A percentile compares a stretch with the other conserved stretches of the same genome.
Evolutionary conservation across 2,113 vertebrate species (phyloP).

Genomic region (Crotalus tigris): DNA sequence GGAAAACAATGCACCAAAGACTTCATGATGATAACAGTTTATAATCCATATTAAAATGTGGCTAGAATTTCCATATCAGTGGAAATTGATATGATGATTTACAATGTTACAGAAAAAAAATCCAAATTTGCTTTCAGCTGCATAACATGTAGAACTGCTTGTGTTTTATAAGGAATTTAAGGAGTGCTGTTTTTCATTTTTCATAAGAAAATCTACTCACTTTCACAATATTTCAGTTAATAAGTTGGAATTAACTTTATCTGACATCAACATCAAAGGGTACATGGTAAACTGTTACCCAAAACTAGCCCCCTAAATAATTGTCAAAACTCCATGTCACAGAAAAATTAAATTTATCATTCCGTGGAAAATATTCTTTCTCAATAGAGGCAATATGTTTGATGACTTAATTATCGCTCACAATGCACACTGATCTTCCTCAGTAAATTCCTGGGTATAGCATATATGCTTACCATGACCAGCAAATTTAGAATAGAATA

Average conservation of each 20-base stretch:
- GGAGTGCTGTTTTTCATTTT: neutral
- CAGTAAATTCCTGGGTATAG: neutral
- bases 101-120: neutral
- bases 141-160: neutral
- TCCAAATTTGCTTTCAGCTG: neutral
- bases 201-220: neutral
- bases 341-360: neutral
- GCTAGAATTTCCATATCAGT: neutral
- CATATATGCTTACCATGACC: neutral
- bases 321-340: neutral
- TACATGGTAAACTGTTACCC: neutral
- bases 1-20: neutral
- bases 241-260: neutral
- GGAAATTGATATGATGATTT: neutral
- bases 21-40: neutral
- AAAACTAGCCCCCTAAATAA: neutral
- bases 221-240: neutral
- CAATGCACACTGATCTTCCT: too few species aligned
- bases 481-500: neutral
- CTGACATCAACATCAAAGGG: neutral
- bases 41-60: neutral
- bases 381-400: neutral
- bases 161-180: neutral
- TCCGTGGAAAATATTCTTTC: neutral
- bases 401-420: neutral